Conservation (phyloP, 2,113 vertebrate genomes). For the Trachemys scripta region DNA sequence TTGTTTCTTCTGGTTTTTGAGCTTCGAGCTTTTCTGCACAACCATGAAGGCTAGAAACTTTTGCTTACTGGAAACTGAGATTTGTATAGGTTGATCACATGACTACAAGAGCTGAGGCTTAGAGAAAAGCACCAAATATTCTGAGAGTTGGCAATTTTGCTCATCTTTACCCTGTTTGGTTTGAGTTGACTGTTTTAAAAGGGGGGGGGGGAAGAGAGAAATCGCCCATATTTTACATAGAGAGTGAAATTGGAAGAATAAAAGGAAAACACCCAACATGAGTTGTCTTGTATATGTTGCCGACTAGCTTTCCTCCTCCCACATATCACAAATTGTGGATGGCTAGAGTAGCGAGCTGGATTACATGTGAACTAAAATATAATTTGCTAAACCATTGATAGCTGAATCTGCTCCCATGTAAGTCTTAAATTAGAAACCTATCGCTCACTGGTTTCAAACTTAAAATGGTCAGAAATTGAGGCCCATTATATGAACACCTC, state of each 20-base stretch:
- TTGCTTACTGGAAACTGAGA: background rate
- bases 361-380: background rate
- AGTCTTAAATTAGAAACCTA: background rate
- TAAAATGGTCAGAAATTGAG: constrained; percentile 49
- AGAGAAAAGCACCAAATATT: background rate
- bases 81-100: background rate
- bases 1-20: background rate
- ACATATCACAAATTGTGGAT: background rate
- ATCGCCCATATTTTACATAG: background rate
- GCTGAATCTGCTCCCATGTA: no score
- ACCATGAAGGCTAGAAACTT: background rate
- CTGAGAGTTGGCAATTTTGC: background rate
- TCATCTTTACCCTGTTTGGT: background rate
- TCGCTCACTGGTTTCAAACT: background rate
- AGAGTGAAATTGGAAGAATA: background rate
- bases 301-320: background rate
- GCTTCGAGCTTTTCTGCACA: background rate
- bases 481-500: constrained; percentile 52
- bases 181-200: background rate
- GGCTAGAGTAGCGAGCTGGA: background rate
- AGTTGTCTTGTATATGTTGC: constrained; percentile 5
- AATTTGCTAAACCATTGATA: background rate
- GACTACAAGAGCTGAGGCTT: background rate
- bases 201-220: background rate
- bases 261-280: background rate